Percentiles rank a stretch among this genome's conserved stretches.
These are phyloP conservation scores for Phytoseiulus persimilis DNA, from an alignment of 2,888 invertebrate species.

Conservation along the genomic window DNA sequence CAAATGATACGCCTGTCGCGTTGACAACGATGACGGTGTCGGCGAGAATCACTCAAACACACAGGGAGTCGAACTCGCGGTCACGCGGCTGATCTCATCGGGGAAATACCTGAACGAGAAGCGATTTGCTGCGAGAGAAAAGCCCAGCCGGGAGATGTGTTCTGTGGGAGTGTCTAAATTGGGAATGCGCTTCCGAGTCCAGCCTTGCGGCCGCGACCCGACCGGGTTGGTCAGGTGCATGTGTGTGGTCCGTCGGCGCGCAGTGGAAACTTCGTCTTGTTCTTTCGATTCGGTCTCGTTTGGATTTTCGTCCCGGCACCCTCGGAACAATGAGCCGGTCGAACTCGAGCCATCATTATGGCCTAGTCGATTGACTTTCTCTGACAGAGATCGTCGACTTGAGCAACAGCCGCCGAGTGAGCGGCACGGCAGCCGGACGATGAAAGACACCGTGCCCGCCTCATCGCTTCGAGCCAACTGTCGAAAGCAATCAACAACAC, in stretches of 20 bases:
- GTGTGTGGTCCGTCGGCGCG: background rate
- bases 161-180: background rate
- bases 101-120: background rate
- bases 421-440: background rate
- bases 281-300: background rate
- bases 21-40: background rate
- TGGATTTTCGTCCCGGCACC: background rate
- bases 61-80: background rate
- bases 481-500: background rate
- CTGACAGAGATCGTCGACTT: background rate
- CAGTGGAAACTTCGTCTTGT: background rate
- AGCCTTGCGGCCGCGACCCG: background rate
- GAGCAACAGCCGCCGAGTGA: background rate
- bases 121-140: background rate
- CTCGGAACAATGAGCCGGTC: background rate
- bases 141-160: background rate
- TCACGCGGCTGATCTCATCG: background rate
- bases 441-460: background rate
- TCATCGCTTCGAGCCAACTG: background rate
- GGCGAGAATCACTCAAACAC: background rate
- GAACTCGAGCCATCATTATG: background rate
- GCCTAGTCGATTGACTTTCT: background rate
- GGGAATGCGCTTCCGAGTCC: background rate
- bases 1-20: background rate
- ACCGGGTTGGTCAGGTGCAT: background rate